phyloP scores from a whole-genome alignment of 2,888 invertebrate genomes.

The Xiphydria camelus region DNA sequence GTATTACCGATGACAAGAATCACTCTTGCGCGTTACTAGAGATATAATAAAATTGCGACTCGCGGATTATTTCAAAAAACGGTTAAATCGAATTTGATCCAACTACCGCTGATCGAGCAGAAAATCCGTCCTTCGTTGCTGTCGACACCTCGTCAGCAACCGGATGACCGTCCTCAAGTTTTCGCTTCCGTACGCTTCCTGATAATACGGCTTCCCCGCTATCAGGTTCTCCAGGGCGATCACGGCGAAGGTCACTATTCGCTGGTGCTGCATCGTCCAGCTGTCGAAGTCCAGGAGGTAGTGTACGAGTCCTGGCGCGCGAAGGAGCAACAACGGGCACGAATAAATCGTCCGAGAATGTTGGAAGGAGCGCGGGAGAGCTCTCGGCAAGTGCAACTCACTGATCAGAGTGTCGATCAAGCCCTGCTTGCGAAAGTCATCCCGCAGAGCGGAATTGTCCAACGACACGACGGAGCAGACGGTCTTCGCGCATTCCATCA shows the following conservation, averaged over 20 bases:
- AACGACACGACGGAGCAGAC: conserved; percentile 33
- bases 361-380: too few relatives aligned
- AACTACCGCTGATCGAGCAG: conserved; percentile 25
- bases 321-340: too few relatives aligned
- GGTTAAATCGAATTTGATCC: too few relatives aligned
- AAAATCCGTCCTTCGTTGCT: conserved; percentile 26
- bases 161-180: conserved; percentile 11
- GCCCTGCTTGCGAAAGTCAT: conserved; percentile 28
- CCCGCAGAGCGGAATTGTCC: conserved; percentile 17
- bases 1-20: too few relatives aligned
- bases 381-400: too few relatives aligned
- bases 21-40: too few relatives aligned
- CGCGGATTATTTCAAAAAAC: too few relatives aligned
- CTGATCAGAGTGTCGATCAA: conserved; percentile 27
- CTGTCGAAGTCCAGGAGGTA: conserved; percentile 26
- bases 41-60: too few relatives aligned
- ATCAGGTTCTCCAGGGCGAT: conserved; percentile 34
- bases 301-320: conserved; percentile 32
- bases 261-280: conserved; percentile 36
- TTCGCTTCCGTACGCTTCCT: conserved; percentile 10
- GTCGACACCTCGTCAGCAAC: conserved; percentile 13
- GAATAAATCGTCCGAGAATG: too few relatives aligned
- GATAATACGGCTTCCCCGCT: too few relatives aligned
- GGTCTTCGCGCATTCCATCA: conserved; percentile 29
- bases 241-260: conserved; percentile 38